Base-by-base conservation (phyloP, 1,140 invertebrate species). In the Drosophila truncata region DNA sequence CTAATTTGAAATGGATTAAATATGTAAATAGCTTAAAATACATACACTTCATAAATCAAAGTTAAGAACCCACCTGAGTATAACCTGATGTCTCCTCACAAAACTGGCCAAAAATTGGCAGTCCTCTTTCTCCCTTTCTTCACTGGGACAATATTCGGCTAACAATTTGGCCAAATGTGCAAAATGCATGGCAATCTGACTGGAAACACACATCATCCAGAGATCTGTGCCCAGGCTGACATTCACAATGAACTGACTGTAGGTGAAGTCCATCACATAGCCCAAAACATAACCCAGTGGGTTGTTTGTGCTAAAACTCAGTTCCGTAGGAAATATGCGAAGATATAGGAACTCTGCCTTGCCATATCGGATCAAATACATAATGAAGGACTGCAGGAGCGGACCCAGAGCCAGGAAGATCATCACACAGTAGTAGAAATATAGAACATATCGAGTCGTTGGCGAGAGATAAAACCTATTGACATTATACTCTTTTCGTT, bases 171-270 rank as follows among this genome's bases (percentile, higher is more conserved):
- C 78, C 42, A 86, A 11, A 11, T 79, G 31, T 9, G 50, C 64
- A 33, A 85, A 82, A 49, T 86, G 82, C 74, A 86, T 71, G 11
- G 55, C 65, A 4, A 86, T 58, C 35, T 86, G 82, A 20, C 57
- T 58, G 4, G 69, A 60, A 4, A 75, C 57, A 42, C 69, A 78
- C 63, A 82, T 82, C 67, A 86, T 78, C 82, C 78, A 86, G 4
- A 82, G 42, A 33, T 85, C 82, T 4, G 69, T 71, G 33, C 74
- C 78, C 16, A 78, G 23, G n/a, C 49, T 86, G 4, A 62, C 16
- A 23, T 81, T 82, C 14, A 85, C 49, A 3, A 71, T 47, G 3
- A 70, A 49, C 13, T 75, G 82, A 9, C 60, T 75, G 39, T 67
- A 80, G 10, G 57, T 41, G 4, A 82, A 25, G 20, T 85, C 82